phyloP scores from a whole-genome alignment of 2,888 invertebrate species.

The Cephus pygmeus region DNA sequence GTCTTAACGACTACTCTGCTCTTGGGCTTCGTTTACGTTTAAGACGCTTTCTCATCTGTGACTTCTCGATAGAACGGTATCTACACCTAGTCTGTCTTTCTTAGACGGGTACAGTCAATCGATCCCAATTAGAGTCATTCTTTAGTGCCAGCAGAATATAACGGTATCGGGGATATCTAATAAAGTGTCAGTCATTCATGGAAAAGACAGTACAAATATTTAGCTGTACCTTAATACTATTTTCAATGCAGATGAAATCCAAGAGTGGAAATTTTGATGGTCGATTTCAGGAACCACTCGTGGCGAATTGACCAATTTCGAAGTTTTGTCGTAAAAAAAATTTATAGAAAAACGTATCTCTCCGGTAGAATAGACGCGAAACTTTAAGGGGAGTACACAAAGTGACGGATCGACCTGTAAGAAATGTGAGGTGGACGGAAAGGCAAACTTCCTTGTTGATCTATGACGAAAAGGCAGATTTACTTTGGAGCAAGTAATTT shows the following conservation, averaged over 20 bases:
- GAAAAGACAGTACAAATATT: neutral
- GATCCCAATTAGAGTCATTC: neutral
- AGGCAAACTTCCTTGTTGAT: too few relatives aligned
- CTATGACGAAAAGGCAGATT: too few relatives aligned
- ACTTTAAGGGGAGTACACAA: too few relatives aligned
- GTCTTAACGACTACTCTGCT: neutral
- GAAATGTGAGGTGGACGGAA: too few relatives aligned
- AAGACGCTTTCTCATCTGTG: neutral
- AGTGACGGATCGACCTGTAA: too few relatives aligned
- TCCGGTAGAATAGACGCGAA: too few relatives aligned
- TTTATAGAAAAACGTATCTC: neutral
- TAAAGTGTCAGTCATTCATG: neutral
- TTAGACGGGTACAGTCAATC: neutral
- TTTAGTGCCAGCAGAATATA: neutral
- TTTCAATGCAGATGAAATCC: neutral
- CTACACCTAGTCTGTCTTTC: neutral
- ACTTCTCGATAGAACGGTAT: neutral
- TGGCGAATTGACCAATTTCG: neutral
- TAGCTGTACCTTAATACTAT: neutral
- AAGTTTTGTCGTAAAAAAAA: neutral
- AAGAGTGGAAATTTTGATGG: neutral
- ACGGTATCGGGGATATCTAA: neutral
- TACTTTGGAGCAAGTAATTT: too few relatives aligned
- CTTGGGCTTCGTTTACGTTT: neutral
- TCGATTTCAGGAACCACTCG: neutral